phyloP scores from a whole-genome alignment of 2,888 invertebrate species.

The Uloborus plumipes region DNA sequence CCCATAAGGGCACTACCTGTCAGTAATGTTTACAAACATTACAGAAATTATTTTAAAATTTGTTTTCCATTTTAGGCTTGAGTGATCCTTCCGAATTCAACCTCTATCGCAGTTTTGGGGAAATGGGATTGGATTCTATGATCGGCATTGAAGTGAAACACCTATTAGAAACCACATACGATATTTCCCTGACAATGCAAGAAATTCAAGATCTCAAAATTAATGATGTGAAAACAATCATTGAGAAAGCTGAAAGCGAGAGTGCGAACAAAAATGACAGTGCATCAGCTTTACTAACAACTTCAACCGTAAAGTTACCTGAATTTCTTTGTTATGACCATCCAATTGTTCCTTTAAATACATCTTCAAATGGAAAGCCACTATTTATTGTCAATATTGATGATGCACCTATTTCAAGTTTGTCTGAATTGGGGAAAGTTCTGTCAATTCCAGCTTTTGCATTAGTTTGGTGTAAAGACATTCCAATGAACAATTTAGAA shows the following conservation, averaged over 20 bases:
- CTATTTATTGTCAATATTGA: slow-evolving; percentile 77
- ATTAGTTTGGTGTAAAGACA: slow-evolving; percentile 81
- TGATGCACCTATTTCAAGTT: not conserved
- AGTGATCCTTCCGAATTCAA: slow-evolving; percentile 30
- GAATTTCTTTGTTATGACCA: slow-evolving; percentile 82
- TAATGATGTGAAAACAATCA: slow-evolving; percentile 75
- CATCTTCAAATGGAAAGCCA: slow-evolving; percentile 67
- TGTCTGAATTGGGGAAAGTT: slow-evolving; percentile 75
- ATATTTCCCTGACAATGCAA: slow-evolving; percentile 88
- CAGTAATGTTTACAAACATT: too few species aligned
- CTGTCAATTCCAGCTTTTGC: slow-evolving; percentile 85
- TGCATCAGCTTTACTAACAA: slow-evolving; percentile 52
- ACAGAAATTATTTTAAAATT: too few species aligned
- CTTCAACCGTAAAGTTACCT: slow-evolving; percentile 79
- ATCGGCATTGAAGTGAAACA: slow-evolving; percentile 69
- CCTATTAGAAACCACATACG: slow-evolving; percentile 79
- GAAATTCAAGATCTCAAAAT: slow-evolving; percentile 90
- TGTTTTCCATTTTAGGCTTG: slow-evolving; percentile 17
- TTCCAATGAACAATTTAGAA: slow-evolving; percentile 35
- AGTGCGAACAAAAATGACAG: not conserved
- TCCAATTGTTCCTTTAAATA: slow-evolving; percentile 77
- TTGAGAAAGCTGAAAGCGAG: slow-evolving; percentile 13
- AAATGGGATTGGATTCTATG: slow-evolving; percentile 74
- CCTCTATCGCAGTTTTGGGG: slow-evolving; percentile 71
- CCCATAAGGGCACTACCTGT: too few species aligned